phyloP scores from a whole-genome alignment of 2,113 vertebrate species.

The Cinclus cinclus region DNA sequence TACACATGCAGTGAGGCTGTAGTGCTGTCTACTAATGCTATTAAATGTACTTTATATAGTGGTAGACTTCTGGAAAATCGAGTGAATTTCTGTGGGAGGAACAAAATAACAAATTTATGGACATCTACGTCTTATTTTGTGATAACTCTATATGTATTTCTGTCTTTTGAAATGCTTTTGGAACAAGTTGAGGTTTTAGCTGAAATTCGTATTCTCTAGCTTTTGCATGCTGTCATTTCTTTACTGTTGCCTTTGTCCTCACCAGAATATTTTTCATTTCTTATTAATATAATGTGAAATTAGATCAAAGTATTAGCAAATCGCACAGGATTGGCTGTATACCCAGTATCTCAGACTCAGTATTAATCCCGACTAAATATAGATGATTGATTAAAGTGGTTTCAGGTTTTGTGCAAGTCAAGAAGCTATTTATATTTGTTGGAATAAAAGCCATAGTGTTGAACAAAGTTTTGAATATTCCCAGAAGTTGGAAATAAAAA shows the following conservation, averaged over 20 bases:
- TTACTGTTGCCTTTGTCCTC: not conserved
- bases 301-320: slow-evolving; percentile 53
- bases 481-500: slow-evolving; percentile 34
- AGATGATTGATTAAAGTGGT: slow-evolving; percentile 36
- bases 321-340: slow-evolving; percentile 1
- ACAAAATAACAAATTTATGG: not conserved
- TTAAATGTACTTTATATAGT: slow-evolving; percentile 29
- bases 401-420: slow-evolving; percentile 54
- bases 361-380: slow-evolving; percentile 40
- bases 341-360: slow-evolving; percentile 20
- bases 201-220: not conserved
- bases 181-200: not conserved
- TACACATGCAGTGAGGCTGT: not conserved
- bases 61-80: slow-evolving; percentile 17
- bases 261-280: slow-evolving; percentile 24
- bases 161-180: slow-evolving; percentile 7
- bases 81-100: not conserved
- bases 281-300: slow-evolving; percentile 33
- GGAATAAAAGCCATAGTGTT: slow-evolving; percentile 28
- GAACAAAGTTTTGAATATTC: slow-evolving; percentile 45
- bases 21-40: not conserved
- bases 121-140: slow-evolving; percentile 9
- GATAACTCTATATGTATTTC: not conserved
- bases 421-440: slow-evolving; percentile 47
- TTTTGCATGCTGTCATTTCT: not conserved